Percentiles rank a stretch among this genome's conserved stretches.
phyloP scores from a whole-genome alignment of 1,140 invertebrate species.

The Temnothorax longispinosus region DNA sequence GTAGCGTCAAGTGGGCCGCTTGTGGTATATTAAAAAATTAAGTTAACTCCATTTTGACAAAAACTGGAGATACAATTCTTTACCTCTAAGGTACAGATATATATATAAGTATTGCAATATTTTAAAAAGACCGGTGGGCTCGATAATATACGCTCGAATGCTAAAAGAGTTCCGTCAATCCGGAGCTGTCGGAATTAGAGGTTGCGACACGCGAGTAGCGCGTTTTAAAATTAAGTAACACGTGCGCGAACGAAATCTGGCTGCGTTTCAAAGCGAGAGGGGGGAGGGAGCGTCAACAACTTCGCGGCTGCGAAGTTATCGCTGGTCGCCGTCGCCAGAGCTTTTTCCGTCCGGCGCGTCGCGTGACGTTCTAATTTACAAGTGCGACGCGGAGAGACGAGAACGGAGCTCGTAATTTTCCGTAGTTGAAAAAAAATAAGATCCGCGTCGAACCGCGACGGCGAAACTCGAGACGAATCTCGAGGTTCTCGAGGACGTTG shows the following conservation, averaged over 20 bases:
- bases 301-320: background rate
- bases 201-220: constrained; percentile 59
- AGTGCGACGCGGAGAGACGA: background rate
- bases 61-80: no score
- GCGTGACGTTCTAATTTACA: constrained; percentile 30
- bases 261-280: constrained; percentile 42
- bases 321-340: constrained; percentile 7
- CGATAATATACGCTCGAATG: no score
- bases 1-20: no score
- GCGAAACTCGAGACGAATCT: background rate
- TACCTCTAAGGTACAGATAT: no score
- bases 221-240: constrained; percentile 69
- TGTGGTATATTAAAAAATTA: no score
- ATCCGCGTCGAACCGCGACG: background rate
- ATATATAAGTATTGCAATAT: no score
- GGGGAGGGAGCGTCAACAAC: constrained; percentile 43
- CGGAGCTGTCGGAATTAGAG: background rate
- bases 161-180: background rate
- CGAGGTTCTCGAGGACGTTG: background rate
- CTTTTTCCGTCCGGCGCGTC: constrained; percentile 19
- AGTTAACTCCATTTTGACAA: no score
- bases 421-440: background rate
- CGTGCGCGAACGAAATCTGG: constrained; percentile 52
- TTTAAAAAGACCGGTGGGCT: no score
- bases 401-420: background rate